Percentiles rank a stretch among this genome's conserved stretches.
Conservation (phyloP, 2,797 vertebrate species). For the Anabas testudineus region DNA sequence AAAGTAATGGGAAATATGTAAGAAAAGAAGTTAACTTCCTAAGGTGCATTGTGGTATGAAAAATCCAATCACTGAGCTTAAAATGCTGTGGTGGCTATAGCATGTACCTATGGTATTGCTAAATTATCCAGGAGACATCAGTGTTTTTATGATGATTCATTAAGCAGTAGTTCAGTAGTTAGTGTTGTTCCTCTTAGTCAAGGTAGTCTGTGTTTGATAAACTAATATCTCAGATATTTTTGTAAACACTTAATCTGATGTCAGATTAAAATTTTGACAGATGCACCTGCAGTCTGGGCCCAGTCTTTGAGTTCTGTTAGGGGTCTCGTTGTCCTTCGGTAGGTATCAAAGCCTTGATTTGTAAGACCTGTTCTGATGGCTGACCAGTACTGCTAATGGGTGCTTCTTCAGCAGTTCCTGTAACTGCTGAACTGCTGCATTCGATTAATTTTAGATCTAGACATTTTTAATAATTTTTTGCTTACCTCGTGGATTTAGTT, state of each 20-base stretch:
- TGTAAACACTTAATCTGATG: too few relatives aligned
- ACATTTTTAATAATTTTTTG: constrained; percentile 7
- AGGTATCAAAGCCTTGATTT: constrained; percentile 24
- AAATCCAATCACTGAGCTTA: neutral
- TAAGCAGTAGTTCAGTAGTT: constrained; percentile 4
- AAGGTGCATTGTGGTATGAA: neutral
- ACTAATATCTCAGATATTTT: constrained; percentile 15
- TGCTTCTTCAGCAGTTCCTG: too few relatives aligned
- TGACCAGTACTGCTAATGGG: constrained; percentile 24
- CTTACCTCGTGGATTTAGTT: constrained; percentile 6
- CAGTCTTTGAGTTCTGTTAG: constrained; percentile 30
- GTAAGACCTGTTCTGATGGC: constrained; percentile 5
- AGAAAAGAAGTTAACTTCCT: neutral
- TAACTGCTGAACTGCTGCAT: too few relatives aligned
- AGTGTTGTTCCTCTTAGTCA: constrained; percentile 1
- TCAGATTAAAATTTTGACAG: constrained; percentile 28
- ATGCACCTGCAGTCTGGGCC: constrained; percentile 17
- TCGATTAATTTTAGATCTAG: constrained; percentile 9
- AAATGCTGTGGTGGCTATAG: neutral
- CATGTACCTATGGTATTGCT: neutral
- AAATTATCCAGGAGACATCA: neutral
- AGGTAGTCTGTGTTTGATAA: constrained; percentile 14
- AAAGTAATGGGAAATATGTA: neutral
- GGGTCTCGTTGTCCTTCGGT: constrained; percentile 10
- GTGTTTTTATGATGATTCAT: neutral